Evolutionary conservation across 2,113 vertebrate species (phyloP).

Genomic region (Pelecanus crispus): DNA sequence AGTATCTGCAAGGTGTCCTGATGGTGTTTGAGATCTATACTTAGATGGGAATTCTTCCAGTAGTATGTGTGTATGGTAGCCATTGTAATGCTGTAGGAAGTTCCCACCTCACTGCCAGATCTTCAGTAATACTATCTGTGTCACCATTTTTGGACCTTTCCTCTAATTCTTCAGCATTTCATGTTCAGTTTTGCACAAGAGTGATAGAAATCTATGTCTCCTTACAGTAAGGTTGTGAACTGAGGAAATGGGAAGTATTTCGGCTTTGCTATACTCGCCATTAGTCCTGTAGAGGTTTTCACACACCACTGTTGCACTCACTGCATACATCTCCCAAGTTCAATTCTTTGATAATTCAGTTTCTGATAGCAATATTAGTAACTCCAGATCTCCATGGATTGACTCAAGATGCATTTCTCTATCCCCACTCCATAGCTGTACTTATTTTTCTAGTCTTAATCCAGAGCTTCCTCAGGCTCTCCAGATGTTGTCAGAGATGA

Average conservation of each 20-base stretch:
- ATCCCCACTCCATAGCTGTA: not conserved
- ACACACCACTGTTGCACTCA: not conserved
- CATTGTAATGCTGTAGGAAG: not conserved
- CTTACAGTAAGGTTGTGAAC: not conserved
- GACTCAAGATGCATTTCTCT: not conserved
- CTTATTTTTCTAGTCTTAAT: not conserved
- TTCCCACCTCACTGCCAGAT: not conserved
- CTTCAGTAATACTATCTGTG: not conserved
- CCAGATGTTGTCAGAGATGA: not conserved
- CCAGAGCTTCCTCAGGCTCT: not conserved
- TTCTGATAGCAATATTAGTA: not conserved
- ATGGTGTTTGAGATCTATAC: not conserved
- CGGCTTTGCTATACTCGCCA: not conserved
- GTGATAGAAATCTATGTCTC: not conserved
- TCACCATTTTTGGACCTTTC: not conserved
- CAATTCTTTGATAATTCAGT: not conserved
- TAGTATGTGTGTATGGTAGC: not conserved
- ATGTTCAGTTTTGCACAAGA: not conserved
- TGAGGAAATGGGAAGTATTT: not conserved
- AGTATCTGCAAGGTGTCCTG: not conserved
- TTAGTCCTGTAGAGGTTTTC: not conserved
- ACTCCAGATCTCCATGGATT: not conserved
- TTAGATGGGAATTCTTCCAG: not conserved
- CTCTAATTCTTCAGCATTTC: not conserved
- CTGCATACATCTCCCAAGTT: not conserved